phyloP scores from a whole-genome alignment of 2,113 vertebrate species.

The Erythrocercus mccallii region DNA sequence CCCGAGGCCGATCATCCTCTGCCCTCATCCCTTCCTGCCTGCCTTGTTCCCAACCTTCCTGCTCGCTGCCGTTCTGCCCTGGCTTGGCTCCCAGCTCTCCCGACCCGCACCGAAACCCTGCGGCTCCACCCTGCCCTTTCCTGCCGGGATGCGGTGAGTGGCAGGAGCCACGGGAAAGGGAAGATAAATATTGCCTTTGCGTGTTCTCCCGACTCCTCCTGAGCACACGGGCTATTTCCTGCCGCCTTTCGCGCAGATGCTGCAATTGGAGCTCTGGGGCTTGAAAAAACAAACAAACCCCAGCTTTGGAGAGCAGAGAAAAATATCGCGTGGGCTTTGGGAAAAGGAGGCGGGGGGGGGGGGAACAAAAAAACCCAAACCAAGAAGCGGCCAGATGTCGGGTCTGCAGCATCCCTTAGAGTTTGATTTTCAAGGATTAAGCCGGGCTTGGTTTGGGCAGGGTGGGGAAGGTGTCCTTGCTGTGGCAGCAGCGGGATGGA shows the following conservation, averaged over 20 bases:
- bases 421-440: background rate
- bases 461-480: background rate
- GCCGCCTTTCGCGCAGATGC: background rate
- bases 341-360: no score
- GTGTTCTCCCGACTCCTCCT: background rate
- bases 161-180: background rate
- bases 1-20: fast-evolving
- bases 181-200: conserved; percentile 11
- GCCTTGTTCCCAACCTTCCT: background rate
- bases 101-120: background rate
- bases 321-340: conserved; percentile 16
- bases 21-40: background rate
- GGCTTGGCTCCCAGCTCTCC: fast-evolving
- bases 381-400: background rate
- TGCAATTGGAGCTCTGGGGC: background rate
- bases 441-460: background rate
- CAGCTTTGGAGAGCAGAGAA: background rate
- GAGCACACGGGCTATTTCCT: conserved; percentile 4
- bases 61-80: fast-evolving
- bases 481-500: background rate
- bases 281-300: conserved; percentile 33
- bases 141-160: background rate
- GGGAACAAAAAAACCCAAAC: fast-evolving
- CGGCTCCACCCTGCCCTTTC: background rate
- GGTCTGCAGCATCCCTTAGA: background rate